Evolutionary conservation across 2,888 invertebrate genomes (phyloP).

Genomic region (Calliopum simillimum): DNA sequence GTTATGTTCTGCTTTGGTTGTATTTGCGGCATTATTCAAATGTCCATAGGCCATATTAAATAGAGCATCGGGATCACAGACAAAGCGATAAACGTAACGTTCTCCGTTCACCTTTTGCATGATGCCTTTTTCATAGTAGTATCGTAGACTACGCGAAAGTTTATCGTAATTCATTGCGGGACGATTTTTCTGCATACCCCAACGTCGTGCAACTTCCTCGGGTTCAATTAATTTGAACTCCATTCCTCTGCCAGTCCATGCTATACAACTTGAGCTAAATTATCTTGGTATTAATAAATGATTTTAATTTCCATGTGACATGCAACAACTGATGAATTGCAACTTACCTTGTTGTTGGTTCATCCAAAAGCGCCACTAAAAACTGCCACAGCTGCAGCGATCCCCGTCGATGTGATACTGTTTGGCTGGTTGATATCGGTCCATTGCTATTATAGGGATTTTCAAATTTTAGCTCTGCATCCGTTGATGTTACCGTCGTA

Average conservation of each 20-base stretch:
- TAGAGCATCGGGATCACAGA: slow-evolving; percentile 92
- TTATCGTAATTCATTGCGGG: slow-evolving; percentile 99
- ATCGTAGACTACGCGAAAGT: slow-evolving; percentile 90
- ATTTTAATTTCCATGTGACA: slow-evolving; percentile 15
- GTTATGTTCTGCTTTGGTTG: slow-evolving; percentile 48
- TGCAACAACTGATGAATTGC: neutral
- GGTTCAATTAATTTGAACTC: slow-evolving; percentile 97
- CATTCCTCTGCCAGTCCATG: slow-evolving; percentile 95
- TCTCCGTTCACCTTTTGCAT: slow-evolving; percentile 98
- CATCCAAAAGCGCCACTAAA: slow-evolving; percentile 83
- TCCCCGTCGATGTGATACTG: slow-evolving; percentile 76
- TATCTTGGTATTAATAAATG: slow-evolving; percentile 18
- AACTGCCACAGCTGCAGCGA: slow-evolving; percentile 96
- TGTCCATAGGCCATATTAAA: slow-evolving; percentile 83
- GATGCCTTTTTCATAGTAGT: slow-evolving; percentile 98
- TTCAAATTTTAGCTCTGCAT: slow-evolving; percentile 63
- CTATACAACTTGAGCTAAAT: slow-evolving; percentile 81
- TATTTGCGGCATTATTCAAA: slow-evolving; percentile 46
- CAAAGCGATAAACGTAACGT: slow-evolving; percentile 96
- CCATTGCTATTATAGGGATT: slow-evolving; percentile 60
- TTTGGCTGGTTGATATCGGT: slow-evolving; percentile 59
- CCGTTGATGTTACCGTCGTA: slow-evolving; percentile 63
- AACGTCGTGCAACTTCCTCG: slow-evolving; percentile 94
- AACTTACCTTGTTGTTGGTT: slow-evolving; percentile 70
- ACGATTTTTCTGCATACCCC: slow-evolving; percentile 96